A percentile compares a stretch with the other conserved stretches of the same genome.
phyloP scores from a whole-genome alignment of 2,113 vertebrate genomes.

The Epinephelus lanceolatus region DNA sequence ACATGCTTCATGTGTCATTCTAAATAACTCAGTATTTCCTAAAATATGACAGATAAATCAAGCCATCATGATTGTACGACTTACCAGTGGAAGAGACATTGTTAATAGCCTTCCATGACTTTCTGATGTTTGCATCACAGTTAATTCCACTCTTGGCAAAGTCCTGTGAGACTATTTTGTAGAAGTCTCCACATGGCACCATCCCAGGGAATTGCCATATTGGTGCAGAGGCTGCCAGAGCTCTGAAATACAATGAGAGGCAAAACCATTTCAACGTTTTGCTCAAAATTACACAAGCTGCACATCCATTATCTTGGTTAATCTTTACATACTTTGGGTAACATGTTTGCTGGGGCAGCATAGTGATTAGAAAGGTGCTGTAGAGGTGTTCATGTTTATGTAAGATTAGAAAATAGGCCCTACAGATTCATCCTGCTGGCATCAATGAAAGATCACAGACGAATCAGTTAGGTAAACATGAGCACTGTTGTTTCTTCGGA shows the following conservation, averaged over 20 bases:
- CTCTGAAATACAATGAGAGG: slow-evolving; percentile 81
- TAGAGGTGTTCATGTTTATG: not conserved
- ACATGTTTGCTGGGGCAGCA: not conserved
- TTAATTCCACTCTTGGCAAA: slow-evolving; percentile 87
- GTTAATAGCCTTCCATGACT: slow-evolving; percentile 91
- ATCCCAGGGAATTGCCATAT: slow-evolving; percentile 94
- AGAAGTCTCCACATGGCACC: slow-evolving; percentile 90
- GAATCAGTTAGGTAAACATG: not conserved
- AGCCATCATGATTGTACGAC: not conserved
- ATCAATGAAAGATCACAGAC: not conserved
- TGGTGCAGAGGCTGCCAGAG: slow-evolving; percentile 94
- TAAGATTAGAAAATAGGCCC: not conserved
- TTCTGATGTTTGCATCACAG: slow-evolving; percentile 89
- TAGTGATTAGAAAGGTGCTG: not conserved
- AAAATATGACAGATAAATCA: not conserved
- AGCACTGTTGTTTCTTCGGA: not conserved
- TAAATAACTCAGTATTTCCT: slow-evolving; percentile 5
- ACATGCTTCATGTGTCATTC: not conserved
- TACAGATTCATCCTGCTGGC: not conserved
- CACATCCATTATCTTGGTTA: not conserved
- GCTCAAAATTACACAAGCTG: not conserved
- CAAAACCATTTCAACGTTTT: not conserved
- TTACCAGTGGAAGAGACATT: slow-evolving; percentile 87
- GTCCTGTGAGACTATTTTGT: slow-evolving; percentile 90
- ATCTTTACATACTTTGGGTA: not conserved